Evolutionary conservation across 2,888 invertebrate species (phyloP), one percentile per base, ranked within the genome.

Genomic region (Lasioglossum leucozonium): DNA sequence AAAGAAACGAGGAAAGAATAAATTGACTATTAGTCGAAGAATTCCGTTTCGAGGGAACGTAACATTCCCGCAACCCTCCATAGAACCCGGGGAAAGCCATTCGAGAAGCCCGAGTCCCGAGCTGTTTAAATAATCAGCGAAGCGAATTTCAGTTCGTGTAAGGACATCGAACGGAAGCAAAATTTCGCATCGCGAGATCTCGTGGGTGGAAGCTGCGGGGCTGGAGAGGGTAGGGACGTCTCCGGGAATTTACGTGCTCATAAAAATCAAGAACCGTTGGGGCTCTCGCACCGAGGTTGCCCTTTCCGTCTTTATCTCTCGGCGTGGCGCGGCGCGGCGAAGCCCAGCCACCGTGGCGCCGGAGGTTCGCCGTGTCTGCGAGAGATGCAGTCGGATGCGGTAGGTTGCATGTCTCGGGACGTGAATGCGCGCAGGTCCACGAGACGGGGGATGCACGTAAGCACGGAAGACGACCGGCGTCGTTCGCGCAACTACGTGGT

Each of bases 231-330:
- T 67, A 8, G 84, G 89, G 84, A 86, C 85, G 89, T 91, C 93
- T 92, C 88, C 88, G 89, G 93, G 93, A 95, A 95, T 95, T 95
- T 95, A 95, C 95, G 93, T 90, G 93, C 93, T 94, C 95, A 92
- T 95, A 95, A 95, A 95, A 95, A 95, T 95, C 95, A 95, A 94
- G 95, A 93, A 94, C 93, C 94, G 92, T 93, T 94, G 93, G 92
- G 88, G 87, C 88, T 86, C 87, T 82, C 80, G 82, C 86, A 89
- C 92, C 91, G 92, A 89, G 91, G 89, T 92, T 92, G 88, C 88
- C 87, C 90, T 88, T 87, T 86, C 80, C 87, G 81, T 90, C 91
- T 90, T 89, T 91, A 89, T 89, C 77, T 81, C 73, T 67, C n/a
- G 37, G 72, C 69, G 76, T 69, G 16, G 44, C 16, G 44, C 0